A percentile compares a stretch with the other conserved stretches of the same genome.
Evolutionary conservation across 2,797 vertebrate species (phyloP).

Genomic region (Poeciliopsis gracilis): DNA sequence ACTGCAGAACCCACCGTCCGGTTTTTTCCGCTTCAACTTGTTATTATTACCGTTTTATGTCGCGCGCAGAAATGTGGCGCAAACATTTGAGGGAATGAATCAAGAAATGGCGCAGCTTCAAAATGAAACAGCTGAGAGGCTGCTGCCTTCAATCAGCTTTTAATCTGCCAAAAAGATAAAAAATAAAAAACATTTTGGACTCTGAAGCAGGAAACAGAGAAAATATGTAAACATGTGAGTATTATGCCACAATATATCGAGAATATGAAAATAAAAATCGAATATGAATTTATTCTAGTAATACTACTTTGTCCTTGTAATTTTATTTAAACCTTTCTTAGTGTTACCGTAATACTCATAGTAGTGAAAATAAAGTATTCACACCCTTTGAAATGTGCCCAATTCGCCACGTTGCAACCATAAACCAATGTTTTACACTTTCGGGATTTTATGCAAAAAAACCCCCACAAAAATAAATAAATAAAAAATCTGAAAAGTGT

Average conservation of each 20-base stretch:
- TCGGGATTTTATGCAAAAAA: not conserved
- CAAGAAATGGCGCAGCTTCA: not conserved
- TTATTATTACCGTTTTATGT: not conserved
- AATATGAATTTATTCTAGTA: no score
- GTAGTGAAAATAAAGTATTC: not conserved
- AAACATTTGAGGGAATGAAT: not conserved
- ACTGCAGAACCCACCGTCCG: slow-evolving; percentile 72
- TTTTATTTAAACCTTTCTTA: no score
- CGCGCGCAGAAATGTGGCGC: slow-evolving; percentile 8
- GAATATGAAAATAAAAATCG: no score
- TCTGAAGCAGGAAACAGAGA: no score
- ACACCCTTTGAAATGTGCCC: not conserved
- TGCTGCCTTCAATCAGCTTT: not conserved
- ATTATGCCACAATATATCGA: no score
- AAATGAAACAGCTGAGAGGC: not conserved
- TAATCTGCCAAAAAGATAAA: not conserved
- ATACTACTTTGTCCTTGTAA: no score
- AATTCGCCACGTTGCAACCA: not conserved
- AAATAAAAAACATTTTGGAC: not conserved
- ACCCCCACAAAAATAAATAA: not conserved
- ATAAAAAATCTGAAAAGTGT: not conserved
- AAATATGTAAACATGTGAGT: no score
- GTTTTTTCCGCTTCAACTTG: slow-evolving; percentile 64
- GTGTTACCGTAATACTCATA: no score
- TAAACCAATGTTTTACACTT: not conserved